phyloP scores from a whole-genome alignment of 2,888 invertebrate genomes.

The Ochropleura plecta region DNA sequence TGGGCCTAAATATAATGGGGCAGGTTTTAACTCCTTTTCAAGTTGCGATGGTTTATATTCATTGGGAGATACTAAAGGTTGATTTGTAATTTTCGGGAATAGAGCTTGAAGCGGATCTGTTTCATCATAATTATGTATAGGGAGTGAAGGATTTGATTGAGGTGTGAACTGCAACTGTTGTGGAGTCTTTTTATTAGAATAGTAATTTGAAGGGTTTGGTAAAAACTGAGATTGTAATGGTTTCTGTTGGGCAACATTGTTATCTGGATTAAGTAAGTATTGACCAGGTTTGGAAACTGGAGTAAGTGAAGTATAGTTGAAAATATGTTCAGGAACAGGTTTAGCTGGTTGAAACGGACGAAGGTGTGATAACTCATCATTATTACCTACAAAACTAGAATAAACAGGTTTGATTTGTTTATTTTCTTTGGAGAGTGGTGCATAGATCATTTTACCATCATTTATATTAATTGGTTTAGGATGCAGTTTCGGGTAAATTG shows the following conservation, averaged over 20 bases:
- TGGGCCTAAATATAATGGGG: neutral
- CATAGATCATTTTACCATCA: neutral
- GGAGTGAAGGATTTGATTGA: neutral
- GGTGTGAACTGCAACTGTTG: neutral
- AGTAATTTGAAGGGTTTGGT: neutral
- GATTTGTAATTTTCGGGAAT: constrained; percentile 2
- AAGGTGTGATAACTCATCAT: neutral
- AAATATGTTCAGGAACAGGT: neutral
- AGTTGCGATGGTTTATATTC: neutral
- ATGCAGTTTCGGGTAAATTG: neutral
- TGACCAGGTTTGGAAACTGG: neutral
- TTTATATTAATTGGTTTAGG: neutral
- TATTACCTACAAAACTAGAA: neutral
- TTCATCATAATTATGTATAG: neutral
- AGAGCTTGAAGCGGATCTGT: neutral
- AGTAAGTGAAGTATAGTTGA: neutral
- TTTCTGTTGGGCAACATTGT: neutral
- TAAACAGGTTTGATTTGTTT: neutral
- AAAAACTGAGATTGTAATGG: neutral
- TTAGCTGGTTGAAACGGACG: neutral
- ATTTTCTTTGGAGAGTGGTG: neutral
- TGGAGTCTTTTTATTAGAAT: neutral
- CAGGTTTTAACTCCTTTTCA: constrained; percentile 3
- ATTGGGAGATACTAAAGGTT: neutral
- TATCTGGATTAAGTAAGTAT: neutral